Percentiles rank a stretch among this genome's conserved stretches.
phyloP scores from a whole-genome alignment of 2,113 vertebrate species.

The Vombatus ursinus region DNA sequence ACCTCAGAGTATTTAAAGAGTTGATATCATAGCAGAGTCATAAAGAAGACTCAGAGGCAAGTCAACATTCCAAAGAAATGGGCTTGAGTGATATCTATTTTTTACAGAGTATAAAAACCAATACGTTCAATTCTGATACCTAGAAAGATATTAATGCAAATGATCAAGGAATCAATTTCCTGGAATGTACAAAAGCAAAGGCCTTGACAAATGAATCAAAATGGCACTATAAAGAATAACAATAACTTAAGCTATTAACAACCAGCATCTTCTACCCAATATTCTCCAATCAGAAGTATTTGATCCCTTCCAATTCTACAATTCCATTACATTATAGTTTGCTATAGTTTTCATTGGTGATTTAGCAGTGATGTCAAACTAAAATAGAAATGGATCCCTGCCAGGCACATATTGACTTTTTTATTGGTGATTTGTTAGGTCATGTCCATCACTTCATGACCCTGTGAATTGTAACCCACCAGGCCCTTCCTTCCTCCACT shows the following conservation, averaged over 20 bases:
- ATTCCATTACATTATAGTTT: neutral
- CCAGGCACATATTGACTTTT: neutral
- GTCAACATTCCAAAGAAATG: conserved; percentile 25
- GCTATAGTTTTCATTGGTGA: neutral
- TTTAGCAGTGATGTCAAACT: neutral
- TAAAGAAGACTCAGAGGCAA: neutral
- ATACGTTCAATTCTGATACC: neutral
- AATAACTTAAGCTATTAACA: neutral
- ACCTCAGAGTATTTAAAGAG: neutral
- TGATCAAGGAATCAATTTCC: neutral
- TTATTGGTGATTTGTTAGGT: neutral
- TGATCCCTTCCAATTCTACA: neutral
- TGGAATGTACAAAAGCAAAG: conserved; percentile 15
- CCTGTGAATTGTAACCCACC: neutral
- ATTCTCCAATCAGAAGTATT: neutral
- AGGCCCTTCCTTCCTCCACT: neutral
- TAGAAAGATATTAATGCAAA: conserved; percentile 17
- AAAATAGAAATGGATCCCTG: neutral
- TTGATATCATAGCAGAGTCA: neutral
- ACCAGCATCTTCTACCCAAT: neutral
- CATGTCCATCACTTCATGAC: neutral
- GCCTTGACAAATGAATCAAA: neutral
- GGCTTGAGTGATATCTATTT: neutral
- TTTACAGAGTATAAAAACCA: neutral
- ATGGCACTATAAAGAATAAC: neutral